Evolutionary conservation across 64 coral and sea anemone species (phyloP).

Genomic region (Stylophora pistillata): DNA sequence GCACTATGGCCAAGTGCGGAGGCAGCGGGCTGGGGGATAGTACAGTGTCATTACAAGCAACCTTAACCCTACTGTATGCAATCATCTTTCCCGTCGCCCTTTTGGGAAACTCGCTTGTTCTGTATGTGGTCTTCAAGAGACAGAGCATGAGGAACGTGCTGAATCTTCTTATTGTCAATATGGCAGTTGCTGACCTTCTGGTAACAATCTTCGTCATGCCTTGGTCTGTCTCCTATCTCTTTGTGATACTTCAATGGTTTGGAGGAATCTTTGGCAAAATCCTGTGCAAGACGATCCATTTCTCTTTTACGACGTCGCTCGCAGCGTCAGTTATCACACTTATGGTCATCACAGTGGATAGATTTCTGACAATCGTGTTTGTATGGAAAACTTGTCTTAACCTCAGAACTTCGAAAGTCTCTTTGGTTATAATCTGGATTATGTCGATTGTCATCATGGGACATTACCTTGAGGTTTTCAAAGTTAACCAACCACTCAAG

Average conservation of each 20-base stretch:
- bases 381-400: conserved; percentile 68
- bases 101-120: conserved; percentile 80
- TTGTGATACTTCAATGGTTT: conserved; percentile 71
- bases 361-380: conserved; percentile 82
- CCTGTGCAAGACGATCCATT: conserved; percentile 72
- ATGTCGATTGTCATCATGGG: conserved; percentile 74
- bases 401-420: conserved; percentile 70
- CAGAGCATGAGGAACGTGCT: conserved; percentile 77
- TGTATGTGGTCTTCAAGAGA: conserved; percentile 78
- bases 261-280: conserved; percentile 74
- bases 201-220: conserved; percentile 85
- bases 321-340: conserved; percentile 79
- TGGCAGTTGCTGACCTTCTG: conserved; percentile 79
- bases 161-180: conserved; percentile 89
- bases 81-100: conserved; percentile 86
- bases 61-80: conserved; percentile 70
- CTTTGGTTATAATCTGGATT: conserved; percentile 67
- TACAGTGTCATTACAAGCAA: conserved; percentile 44
- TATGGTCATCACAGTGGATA: conserved; percentile 74
- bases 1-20: neutral
- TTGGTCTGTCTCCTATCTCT: conserved; percentile 72
- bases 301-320: conserved; percentile 71
- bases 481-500: neutral
- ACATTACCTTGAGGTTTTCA: conserved; percentile 67
- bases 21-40: neutral